phyloP scores from a whole-genome alignment of 1,140 invertebrate genomes.

The Dendroctonus ponderosae region DNA sequence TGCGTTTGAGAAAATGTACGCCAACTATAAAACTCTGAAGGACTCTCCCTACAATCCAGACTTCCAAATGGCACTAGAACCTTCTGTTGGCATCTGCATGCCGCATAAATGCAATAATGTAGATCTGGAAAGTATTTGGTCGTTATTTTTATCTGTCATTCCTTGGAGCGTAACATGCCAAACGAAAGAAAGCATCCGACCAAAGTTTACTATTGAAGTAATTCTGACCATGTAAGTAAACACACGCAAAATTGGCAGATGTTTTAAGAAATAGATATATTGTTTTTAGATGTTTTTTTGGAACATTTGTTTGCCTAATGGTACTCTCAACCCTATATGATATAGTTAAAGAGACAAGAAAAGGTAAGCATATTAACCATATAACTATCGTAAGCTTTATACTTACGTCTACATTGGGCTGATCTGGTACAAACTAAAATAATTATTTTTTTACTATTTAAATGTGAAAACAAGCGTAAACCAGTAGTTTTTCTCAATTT shows the following conservation, averaged over 20 bases:
- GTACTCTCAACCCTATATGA: conserved; percentile 2
- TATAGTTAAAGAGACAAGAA: background rate
- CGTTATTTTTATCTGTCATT: background rate
- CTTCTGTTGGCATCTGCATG: conserved; percentile 9
- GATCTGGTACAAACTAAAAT: too few species aligned
- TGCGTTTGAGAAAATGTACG: background rate
- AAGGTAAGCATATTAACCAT: too few species aligned
- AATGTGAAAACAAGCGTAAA: background rate
- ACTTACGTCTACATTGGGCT: too few species aligned
- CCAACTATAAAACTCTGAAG: background rate
- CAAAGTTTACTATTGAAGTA: background rate
- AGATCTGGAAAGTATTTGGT: background rate
- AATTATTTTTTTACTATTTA: too few species aligned
- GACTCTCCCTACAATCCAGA: background rate
- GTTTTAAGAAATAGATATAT: background rate
- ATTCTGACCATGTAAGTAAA: conserved; percentile 11
- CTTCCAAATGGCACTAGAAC: background rate
- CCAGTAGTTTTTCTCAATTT: too few species aligned
- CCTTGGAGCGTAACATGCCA: conserved; percentile 14
- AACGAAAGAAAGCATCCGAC: conserved; percentile 2
- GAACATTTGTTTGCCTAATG: background rate
- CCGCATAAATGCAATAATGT: conserved; percentile 13
- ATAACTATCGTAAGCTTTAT: too few species aligned
- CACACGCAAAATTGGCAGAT: background rate
- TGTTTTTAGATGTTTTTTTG: conserved; percentile 4